phyloP scores from a whole-genome alignment of 2,797 vertebrate genomes.

The Neosilurus mollespiculum region DNA sequence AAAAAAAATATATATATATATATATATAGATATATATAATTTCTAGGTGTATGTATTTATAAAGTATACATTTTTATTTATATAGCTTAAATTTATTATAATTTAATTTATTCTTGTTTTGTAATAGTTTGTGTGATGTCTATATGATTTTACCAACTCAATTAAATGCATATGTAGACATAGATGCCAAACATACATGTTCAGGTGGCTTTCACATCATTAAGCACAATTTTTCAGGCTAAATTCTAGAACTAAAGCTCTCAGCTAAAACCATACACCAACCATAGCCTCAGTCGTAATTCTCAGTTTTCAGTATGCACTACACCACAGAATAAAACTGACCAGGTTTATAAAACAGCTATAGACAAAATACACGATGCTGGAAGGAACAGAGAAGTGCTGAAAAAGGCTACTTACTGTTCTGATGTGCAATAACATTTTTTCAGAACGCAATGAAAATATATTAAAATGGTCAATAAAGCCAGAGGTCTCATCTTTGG shows the following conservation, averaged over 20 bases:
- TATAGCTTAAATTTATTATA: too few species aligned
- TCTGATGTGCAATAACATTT: slow-evolving; percentile 55
- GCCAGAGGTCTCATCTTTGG: slow-evolving; percentile 67
- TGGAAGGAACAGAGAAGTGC: neutral
- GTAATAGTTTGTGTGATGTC: too few species aligned
- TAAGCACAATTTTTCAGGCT: neutral
- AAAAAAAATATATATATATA: too few species aligned
- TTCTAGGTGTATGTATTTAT: too few species aligned
- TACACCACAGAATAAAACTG: neutral
- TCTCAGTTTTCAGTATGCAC: neutral
- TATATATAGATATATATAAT: too few species aligned
- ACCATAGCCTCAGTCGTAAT: too few species aligned
- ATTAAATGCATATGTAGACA: too few species aligned
- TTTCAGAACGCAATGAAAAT: slow-evolving; percentile 54
- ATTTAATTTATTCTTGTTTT: too few species aligned
- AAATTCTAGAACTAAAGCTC: neutral
- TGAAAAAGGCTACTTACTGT: slow-evolving; percentile 61
- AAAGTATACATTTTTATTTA: too few species aligned
- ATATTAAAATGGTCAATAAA: slow-evolving; percentile 57
- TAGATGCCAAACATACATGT: neutral
- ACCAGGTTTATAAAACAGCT: neutral
- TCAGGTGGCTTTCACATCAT: neutral
- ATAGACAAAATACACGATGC: neutral
- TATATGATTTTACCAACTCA: too few species aligned
- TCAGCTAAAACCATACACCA: neutral